phyloP scores from a whole-genome alignment of 2,888 invertebrate species.

The Vanessa cardui region DNA sequence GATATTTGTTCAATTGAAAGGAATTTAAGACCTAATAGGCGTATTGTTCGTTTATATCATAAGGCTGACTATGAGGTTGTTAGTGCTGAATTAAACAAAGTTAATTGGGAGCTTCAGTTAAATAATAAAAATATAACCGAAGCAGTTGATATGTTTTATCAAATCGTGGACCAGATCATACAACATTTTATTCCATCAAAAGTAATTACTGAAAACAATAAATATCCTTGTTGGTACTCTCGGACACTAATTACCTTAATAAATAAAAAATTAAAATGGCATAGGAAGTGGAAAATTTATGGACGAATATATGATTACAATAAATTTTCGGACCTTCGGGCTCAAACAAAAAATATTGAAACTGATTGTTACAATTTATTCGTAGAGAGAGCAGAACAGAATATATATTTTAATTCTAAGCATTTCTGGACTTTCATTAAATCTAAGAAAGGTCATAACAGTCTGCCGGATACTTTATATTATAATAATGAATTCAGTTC shows the following conservation, averaged over 20 bases:
- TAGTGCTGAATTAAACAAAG: slow-evolving; percentile 11
- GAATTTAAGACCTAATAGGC: slow-evolving; percentile 6
- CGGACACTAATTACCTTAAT: slow-evolving; percentile 6
- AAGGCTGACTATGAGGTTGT: too few relatives aligned
- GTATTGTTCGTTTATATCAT: slow-evolving; percentile 9
- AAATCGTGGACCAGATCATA: slow-evolving; percentile 9
- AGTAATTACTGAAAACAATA: slow-evolving; percentile 2
- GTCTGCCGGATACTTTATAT: too few relatives aligned
- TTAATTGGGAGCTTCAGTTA: slow-evolving; percentile 11
- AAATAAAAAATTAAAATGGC: slow-evolving; percentile 10
- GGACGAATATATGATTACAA: too few relatives aligned
- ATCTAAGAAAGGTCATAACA: too few relatives aligned
- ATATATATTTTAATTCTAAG: too few relatives aligned
- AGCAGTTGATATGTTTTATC: slow-evolving; percentile 11
- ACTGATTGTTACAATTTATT: too few relatives aligned
- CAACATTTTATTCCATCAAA: slow-evolving; percentile 7
- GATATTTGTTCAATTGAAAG: slow-evolving; percentile 3
- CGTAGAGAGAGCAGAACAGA: too few relatives aligned
- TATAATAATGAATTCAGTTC: too few relatives aligned
- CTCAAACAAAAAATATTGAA: too few relatives aligned
- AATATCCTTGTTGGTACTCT: slow-evolving; percentile 11
- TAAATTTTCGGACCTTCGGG: too few relatives aligned
- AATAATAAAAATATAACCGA: slow-evolving; percentile 12
- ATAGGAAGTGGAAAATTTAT: slow-evolving; percentile 4
- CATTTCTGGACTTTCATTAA: too few relatives aligned